A percentile compares a stretch with the other conserved stretches of the same genome.
Evolutionary conservation across 2,797 vertebrate species (phyloP).

Genomic region (Falco naumanni): DNA sequence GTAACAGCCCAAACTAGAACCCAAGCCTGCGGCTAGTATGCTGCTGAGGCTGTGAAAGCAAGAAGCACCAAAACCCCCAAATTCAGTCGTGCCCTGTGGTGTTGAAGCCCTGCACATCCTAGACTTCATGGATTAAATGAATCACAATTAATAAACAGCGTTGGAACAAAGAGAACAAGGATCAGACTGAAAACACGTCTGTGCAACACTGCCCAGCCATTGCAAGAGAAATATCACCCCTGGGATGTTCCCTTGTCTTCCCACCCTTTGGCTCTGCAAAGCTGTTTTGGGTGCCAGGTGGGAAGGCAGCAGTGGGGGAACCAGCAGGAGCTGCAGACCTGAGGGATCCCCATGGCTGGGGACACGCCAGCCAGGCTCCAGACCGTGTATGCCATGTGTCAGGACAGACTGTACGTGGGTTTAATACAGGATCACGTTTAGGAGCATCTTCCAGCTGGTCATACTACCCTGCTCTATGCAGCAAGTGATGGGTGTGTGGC

Average conservation of each 20-base stretch:
- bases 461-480: rapidly evolving
- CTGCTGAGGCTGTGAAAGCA: background rate
- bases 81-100: background rate
- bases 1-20: background rate
- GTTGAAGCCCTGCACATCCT: background rate
- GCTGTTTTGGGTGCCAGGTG: background rate
- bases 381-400: background rate
- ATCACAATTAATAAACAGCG: background rate
- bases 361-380: background rate
- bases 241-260: rapidly evolving
- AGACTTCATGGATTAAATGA: background rate
- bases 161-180: background rate
- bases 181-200: background rate
- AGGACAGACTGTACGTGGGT: background rate
- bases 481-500: rapidly evolving
- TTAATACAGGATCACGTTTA: background rate
- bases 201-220: background rate
- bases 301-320: background rate
- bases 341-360: background rate
- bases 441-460: background rate
- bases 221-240: background rate
- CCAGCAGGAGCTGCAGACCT: background rate
- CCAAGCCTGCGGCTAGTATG: background rate
- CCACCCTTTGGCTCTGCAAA: background rate
- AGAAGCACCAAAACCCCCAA: background rate